These are phyloP conservation scores for Tyria jacobaeae DNA, from an alignment of 2,888 invertebrate genomes.

Conservation along the genomic window DNA sequence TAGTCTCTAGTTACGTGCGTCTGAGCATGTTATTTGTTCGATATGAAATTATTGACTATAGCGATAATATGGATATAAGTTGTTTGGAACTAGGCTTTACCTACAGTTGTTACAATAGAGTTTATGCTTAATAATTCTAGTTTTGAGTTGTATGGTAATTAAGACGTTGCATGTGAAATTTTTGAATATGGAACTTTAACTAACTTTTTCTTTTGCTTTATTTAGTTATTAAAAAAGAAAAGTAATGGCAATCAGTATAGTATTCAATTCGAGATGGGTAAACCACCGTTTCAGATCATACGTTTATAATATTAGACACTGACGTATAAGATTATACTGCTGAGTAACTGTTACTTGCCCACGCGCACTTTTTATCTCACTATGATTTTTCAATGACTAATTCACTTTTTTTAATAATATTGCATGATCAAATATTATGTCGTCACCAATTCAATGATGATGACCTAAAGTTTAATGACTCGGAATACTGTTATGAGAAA, in stretches of 20 bases:
- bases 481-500: conserved; percentile 40
- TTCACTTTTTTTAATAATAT: conserved; percentile 56
- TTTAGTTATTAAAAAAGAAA: neutral
- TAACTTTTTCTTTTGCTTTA: neutral
- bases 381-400: conserved; percentile 67
- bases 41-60: conserved; percentile 3
- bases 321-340: conserved; percentile 54
- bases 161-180: neutral
- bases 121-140: no score
- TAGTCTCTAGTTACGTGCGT: conserved; percentile 45
- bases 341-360: conserved; percentile 69
- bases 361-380: conserved; percentile 65
- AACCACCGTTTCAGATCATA: conserved; percentile 58
- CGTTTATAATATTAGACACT: conserved; percentile 49
- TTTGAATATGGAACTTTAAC: neutral
- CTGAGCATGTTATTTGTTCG: conserved; percentile 45
- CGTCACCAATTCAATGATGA: conserved; percentile 41
- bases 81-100: neutral
- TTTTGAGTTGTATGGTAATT: no score
- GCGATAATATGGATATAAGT: neutral
- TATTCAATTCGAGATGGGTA: conserved; percentile 41
- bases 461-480: conserved; percentile 58
- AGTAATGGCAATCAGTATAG: neutral
- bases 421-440: conserved; percentile 54
- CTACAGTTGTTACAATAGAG: neutral